Base-by-base conservation (phyloP, 2,888 invertebrate genomes). In the Buathra laborator region DNA sequence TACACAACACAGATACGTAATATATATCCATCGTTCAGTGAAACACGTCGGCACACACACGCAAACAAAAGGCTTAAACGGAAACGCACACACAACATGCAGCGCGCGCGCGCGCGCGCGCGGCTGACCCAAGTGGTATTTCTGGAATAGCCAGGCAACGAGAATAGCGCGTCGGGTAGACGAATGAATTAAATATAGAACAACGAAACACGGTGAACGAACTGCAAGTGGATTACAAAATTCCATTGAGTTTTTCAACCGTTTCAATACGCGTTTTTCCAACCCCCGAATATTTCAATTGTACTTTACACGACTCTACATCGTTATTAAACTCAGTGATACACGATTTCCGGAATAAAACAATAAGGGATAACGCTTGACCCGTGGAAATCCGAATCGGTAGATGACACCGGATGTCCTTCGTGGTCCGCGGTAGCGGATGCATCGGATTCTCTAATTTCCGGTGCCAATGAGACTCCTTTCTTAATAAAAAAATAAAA, bases 121-220 rank as follows among this genome's bases (percentile, higher is more conserved):
- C 62, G 46, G 75, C 51, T 64, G 64, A 66, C 66, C 59, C 79
- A 56, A 85, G 88, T 87, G 90, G 80, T 93, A 93, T 93, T 93
- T 93, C 92, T 91, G 92, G 92, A 93, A 88, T 90, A 90, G 89
- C 77, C 88, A 66, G 88, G 6, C 90, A 88, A 90, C 85, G 92
- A 92, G 91, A 93, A 92, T 93, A 93, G 92, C 90, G 66, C 88
- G 86, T 86, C 88, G 87, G 90, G 91, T 90, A 91, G 92, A 92
- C 91, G 91, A 88, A 86, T 92, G 92, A 91, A 92, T 93, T 92
- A 92, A 91, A 91, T 90, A 92, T 92, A 91, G 88, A 37, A 79
- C 75, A 59, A 66, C 62, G 71, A 80, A 85, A 82, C 67, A 85
- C 89, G 91, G 90, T 90, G 91, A 92, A 92, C 87, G 92, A 92